These are phyloP conservation scores for Poecilobothrus nobilitatus DNA, from an alignment of 2,888 invertebrate genomes.

Conservation along the genomic window DNA sequence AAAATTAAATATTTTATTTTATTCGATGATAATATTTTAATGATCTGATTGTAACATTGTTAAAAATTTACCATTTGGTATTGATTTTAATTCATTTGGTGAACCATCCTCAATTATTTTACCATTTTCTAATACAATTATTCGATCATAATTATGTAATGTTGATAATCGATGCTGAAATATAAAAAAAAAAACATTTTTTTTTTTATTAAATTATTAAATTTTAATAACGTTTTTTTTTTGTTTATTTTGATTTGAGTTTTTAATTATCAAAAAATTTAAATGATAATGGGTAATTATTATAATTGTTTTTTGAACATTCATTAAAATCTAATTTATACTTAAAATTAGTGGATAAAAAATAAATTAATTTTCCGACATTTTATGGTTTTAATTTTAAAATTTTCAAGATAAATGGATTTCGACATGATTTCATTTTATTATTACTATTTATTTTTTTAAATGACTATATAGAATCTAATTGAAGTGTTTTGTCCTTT, in stretches of 20 bases:
- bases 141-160: slow-evolving; percentile 59
- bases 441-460: too few species aligned
- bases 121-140: slow-evolving; percentile 62
- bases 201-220: background rate
- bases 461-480: too few species aligned
- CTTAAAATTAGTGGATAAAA: too few species aligned
- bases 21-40: background rate
- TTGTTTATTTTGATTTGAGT: background rate
- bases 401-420: too few species aligned
- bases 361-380: too few species aligned
- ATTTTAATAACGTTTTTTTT: background rate
- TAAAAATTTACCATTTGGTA: slow-evolving; percentile 52
- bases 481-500: too few species aligned
- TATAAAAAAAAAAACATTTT: slow-evolving; percentile 8
- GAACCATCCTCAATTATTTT: slow-evolving; percentile 58
- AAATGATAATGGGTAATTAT: slow-evolving; percentile 13
- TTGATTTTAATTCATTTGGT: slow-evolving; percentile 50
- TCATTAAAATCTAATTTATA: too few species aligned
- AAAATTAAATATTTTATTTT: too few species aligned
- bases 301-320: too few species aligned
- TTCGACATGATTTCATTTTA: too few species aligned
- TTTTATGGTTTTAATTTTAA: too few species aligned
- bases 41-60: slow-evolving; percentile 46
- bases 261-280: slow-evolving; percentile 4
- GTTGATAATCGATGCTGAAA: slow-evolving; percentile 66